Base-by-base conservation (phyloP, 2,888 invertebrate genomes). In the Lasioglossum morio region DNA sequence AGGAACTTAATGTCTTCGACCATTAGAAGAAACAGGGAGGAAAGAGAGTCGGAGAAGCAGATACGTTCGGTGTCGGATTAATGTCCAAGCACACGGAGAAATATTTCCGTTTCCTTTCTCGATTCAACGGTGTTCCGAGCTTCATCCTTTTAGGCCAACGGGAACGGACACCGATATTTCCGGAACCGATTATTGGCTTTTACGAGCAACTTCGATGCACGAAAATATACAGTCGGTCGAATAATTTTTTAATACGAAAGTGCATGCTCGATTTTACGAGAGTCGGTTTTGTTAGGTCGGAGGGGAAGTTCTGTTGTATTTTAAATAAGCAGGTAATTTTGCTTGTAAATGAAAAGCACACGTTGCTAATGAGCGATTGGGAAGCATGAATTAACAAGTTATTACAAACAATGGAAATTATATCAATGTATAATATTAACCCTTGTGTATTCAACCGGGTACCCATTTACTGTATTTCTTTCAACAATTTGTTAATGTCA, bases 1-100 rank as follows among this genome's bases (percentile, higher is more conserved):
- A 86, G 72, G 77, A 87, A 90, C 80, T 85, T 85, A 81, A 89
- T 86, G 84, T 88, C 85, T 80, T 81, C 72, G 80, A 72, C 81
- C 88, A 86, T 88, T 85, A 89, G 83, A 86, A 75, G 83, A 81
- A 30, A 48, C 48, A 79, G 77, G 34, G 53, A 82, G 78, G 37
- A 77, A 48, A 73, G 40, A 80, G 53, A 76, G 40, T 60, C 72
- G 46, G 74, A 43, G 53, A 48, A 60, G 40, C 77, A 79, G 86
- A 80, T 77, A 82, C 73, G 70, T 69, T 48, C 69, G 60, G 69
- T 76, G 77, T 85, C 82, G 60, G 75, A 85, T 87, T 88, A 88
- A 83, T 69, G 77, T 81, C 48, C 69, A 70, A 43, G n/a, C 48
- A 27, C 19, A 46, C 75, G 16, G 72, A 60, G 72, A 75, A 84